phyloP scores from a whole-genome alignment of 2,797 vertebrate genomes.

The Paguma larvata region DNA sequence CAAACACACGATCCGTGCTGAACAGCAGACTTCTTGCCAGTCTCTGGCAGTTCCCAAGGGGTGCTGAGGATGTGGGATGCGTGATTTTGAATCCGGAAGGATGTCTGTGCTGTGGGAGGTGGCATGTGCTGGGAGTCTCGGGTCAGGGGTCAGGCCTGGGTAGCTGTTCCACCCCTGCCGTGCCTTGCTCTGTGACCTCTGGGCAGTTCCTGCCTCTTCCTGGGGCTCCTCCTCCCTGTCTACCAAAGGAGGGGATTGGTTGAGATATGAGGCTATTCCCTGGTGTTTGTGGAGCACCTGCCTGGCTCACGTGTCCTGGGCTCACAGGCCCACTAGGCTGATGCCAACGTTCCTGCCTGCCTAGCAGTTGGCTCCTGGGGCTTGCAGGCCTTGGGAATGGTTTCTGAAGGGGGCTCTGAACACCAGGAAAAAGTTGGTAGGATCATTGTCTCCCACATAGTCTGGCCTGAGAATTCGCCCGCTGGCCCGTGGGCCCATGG shows the following conservation, averaged over 20 bases:
- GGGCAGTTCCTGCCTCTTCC: background rate
- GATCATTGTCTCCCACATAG: background rate
- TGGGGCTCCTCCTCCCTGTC: background rate
- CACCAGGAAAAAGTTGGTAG: background rate
- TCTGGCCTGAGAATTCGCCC: background rate
- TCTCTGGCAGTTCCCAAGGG: background rate
- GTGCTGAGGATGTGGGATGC: background rate
- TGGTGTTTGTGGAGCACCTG: background rate
- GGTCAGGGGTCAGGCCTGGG: background rate
- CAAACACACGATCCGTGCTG: rapidly evolving
- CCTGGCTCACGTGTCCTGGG: background rate
- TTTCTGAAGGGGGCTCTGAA: background rate
- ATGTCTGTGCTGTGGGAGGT: background rate
- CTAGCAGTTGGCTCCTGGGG: background rate
- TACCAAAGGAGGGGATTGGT: background rate
- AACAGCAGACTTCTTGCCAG: background rate
- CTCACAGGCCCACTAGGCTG: background rate
- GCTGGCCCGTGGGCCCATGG: background rate
- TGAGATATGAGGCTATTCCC: background rate
- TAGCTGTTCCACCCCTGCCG: background rate
- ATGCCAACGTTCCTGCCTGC: background rate
- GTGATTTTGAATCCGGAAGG: constrained; percentile 30
- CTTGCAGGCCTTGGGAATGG: background rate
- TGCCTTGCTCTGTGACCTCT: background rate
- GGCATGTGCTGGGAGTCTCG: background rate